phyloP scores from a whole-genome alignment of 2,797 vertebrate species.

The Lagorchestes hirsutus region DNA sequence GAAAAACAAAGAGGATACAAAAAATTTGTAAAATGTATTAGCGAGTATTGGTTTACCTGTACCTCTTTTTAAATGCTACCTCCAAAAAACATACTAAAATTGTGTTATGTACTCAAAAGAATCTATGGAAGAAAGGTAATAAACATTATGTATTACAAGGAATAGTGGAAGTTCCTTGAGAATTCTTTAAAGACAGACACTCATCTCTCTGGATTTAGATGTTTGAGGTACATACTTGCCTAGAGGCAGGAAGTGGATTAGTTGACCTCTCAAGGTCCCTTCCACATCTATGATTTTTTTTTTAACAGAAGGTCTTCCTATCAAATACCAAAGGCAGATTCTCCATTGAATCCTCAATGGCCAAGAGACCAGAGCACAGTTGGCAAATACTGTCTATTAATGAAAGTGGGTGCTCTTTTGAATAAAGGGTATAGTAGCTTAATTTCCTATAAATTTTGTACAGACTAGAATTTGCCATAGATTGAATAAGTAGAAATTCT shows the following conservation, averaged over 20 bases:
- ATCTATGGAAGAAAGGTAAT: constrained; percentile 25
- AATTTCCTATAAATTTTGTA: constrained; percentile 14
- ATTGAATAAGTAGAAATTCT: background rate
- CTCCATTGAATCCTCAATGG: constrained; percentile 57
- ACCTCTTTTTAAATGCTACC: constrained; percentile 69
- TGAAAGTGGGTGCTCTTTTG: constrained; percentile 67
- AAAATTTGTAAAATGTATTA: constrained; percentile 46
- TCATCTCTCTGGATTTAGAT: background rate
- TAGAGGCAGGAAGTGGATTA: background rate
- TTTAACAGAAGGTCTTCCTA: constrained; percentile 66
- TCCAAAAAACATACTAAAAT: constrained; percentile 66
- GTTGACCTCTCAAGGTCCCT: background rate
- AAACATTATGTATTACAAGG: constrained; percentile 33
- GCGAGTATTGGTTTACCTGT: constrained; percentile 42
- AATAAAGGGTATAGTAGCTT: constrained; percentile 37
- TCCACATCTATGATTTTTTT: background rate
- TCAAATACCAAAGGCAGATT: constrained; percentile 59
- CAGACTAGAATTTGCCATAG: background rate
- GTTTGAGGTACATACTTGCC: background rate
- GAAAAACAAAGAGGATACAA: constrained; percentile 59
- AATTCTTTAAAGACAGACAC: background rate
- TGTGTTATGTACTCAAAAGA: constrained; percentile 51
- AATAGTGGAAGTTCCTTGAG: background rate
- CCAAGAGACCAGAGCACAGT: constrained; percentile 56
- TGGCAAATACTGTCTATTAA: constrained; percentile 68